Evolutionary conservation across 1,140 invertebrate species (phyloP), one percentile per base, ranked within the genome.

Genomic region (Tetraneura akinire): DNA sequence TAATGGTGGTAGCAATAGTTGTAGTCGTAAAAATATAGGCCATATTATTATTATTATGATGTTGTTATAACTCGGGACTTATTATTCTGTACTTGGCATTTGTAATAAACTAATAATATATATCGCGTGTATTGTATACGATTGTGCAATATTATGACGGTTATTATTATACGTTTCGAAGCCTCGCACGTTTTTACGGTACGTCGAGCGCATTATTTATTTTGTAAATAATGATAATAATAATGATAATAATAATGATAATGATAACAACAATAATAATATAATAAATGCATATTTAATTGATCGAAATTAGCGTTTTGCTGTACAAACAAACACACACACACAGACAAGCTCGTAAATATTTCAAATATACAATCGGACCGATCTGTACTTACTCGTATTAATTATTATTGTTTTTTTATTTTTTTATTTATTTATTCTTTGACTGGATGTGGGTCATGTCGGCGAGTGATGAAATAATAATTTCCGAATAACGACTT

Each of bases 401-500:
- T n/a, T n/a, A n/a, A n/a, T n/a, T n/a, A n/a, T n/a, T n/a, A n/a
- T n/a, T n/a, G n/a, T n/a, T n/a, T n/a, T n/a, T n/a, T n/a, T n/a
- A n/a, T n/a, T n/a, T n/a, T n/a, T n/a, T n/a, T n/a, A n/a, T n/a
- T n/a, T 9, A 55, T 37, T 37, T 32, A 45, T 42, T 37, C 5
- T 53, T 6, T 66, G 8, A 42, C 23, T 4, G 26, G 23, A 74
- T 57, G 51, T 57, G 73, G 73, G 73, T 76, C 53, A 76, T 53
- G 73, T 57, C 42, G 0, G 49, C 53, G 21, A 32, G 32, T 13
- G 57, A 57, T 76, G 57, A 60, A 76, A 57, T 42, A 76, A 57
- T 57, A 76, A 42, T 76, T 76, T 57, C 32, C 73, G 53, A 57
- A 57, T 32, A 42, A 2, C 29, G n/a, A n/a, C n/a, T 68, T 68